These are phyloP conservation scores for Pangasius mekongensis DNA, from an alignment of 2,797 vertebrate genomes.

Conservation along the genomic window DNA sequence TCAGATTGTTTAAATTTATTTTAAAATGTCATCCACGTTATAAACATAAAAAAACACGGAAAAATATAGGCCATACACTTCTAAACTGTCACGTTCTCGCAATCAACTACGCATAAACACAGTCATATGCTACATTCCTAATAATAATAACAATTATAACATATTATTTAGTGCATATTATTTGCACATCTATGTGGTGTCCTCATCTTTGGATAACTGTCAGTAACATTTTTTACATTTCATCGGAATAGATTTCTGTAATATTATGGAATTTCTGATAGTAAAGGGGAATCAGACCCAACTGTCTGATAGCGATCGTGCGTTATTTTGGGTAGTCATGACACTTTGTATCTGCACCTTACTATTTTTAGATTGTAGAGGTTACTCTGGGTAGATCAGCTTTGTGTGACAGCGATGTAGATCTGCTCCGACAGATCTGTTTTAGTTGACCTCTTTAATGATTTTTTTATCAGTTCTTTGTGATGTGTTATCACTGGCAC, in stretches of 20 bases:
- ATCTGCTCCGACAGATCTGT: neutral
- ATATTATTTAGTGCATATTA: neutral
- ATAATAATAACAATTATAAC: neutral
- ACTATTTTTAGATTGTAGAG: neutral
- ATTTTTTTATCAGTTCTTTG: neutral
- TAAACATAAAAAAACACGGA: neutral
- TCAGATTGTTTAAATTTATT: neutral
- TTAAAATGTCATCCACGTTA: neutral
- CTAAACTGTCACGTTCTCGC: neutral
- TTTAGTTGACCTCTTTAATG: neutral
- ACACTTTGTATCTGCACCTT: neutral
- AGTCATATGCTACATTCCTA: neutral
- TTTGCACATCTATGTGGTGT: neutral
- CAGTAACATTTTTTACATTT: neutral
- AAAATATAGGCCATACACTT: neutral
- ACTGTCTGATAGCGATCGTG: neutral
- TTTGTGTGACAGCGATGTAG: neutral
- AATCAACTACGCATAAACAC: neutral
- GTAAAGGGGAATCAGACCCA: neutral
- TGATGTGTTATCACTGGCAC: constrained; percentile 1
- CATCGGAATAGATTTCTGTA: neutral
- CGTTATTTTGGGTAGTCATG: neutral
- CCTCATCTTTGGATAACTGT: neutral
- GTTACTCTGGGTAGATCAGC: neutral
- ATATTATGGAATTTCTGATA: neutral